Evolutionary conservation across 2,888 invertebrate species (phyloP), one percentile per base, ranked within the genome.

Genomic region (Diaphora mendica): DNA sequence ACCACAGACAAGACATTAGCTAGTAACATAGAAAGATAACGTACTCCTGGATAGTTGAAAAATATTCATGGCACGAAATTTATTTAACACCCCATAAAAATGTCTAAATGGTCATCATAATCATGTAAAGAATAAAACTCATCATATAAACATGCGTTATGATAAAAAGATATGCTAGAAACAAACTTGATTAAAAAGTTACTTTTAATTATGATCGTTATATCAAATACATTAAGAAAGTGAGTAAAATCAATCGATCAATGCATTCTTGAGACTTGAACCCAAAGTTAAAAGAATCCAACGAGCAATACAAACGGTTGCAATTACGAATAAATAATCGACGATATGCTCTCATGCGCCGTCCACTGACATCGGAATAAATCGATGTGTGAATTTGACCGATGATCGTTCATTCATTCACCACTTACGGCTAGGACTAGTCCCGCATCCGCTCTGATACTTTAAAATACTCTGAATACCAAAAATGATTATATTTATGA

Each of bases 381-480:
- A 85, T 80, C 82, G 80, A 82, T 79, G 74, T 80, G 86, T 86
- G 86, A 88, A 87, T 86, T 88, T 89, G 88, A 87, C 86, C 87
- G 87, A 87, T 78, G 77, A 78, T 73, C 80, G 77, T 82, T 82
- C 82, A 84, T 85, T 83, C 85, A 85, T 84, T 88, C 86, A 81
- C 79, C 85, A 84, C 84, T 87, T 85, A 82, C 76, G 74, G 76
- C 76, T 72, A 81, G 83, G 84, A 88, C 89, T 85, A 84, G 90
- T 88, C 86, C 82, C 79, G 81, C 83, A 91, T 91, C 88, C 89
- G 88, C 82, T 87, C 87, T 82, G 88, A 87, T 88, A 88, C 86
- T 85, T 79, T 74, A 83, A 89, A 87, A 85, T 85, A 85, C 85
- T 85, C 85, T 86, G 85, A 88, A 88, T 85, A 86, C n/a, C 66